Percentiles rank a stretch among this genome's conserved stretches.
Conservation (phyloP, 1,140 invertebrate species). For the Drosophila pseudoananassae region DNA sequence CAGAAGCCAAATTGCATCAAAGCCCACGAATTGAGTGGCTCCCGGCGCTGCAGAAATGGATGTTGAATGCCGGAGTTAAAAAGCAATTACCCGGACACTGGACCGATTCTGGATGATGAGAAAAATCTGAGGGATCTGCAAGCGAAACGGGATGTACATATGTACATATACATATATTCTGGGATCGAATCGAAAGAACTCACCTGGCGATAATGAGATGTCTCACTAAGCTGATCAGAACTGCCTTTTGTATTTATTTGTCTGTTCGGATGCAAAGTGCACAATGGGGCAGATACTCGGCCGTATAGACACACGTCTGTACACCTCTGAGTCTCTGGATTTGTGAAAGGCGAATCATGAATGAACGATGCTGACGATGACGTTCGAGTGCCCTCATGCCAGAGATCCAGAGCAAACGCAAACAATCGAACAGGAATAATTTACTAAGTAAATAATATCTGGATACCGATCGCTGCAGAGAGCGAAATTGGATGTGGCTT, state of each 20-base stretch:
- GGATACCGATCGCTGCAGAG: conserved; percentile 39
- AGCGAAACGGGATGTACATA: conserved; percentile 14
- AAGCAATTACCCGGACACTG: conserved; percentile 58
- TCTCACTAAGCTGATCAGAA: conserved; percentile 58
- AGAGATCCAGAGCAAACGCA: conserved; percentile 79
- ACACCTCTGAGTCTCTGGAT: conserved; percentile 43
- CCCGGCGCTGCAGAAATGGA: conserved; percentile 36
- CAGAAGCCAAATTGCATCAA: conserved; percentile 83
- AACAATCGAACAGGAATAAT: conserved; percentile 82
- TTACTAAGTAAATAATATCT: conserved; percentile 79
- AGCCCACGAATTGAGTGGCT: conserved; percentile 63
- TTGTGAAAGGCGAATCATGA: conserved; percentile 78
- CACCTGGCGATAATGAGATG: conserved; percentile 59
- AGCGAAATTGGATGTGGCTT: not conserved
- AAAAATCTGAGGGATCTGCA: conserved; percentile 31
- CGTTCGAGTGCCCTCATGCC: conserved; percentile 79
- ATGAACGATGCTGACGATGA: conserved; percentile 77
- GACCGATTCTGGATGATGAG: conserved; percentile 25
- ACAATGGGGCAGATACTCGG: conserved; percentile 29
- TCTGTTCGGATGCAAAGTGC: conserved; percentile 50
- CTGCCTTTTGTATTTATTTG: conserved; percentile 50
- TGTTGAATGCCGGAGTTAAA: conserved; percentile 43
- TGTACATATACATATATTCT: not conserved
- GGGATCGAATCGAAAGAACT: conserved; percentile 7
- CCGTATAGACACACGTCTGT: not conserved